Evolutionary conservation across 2,113 vertebrate genomes (phyloP).

Genomic region (Amphiprion ocellaris): DNA sequence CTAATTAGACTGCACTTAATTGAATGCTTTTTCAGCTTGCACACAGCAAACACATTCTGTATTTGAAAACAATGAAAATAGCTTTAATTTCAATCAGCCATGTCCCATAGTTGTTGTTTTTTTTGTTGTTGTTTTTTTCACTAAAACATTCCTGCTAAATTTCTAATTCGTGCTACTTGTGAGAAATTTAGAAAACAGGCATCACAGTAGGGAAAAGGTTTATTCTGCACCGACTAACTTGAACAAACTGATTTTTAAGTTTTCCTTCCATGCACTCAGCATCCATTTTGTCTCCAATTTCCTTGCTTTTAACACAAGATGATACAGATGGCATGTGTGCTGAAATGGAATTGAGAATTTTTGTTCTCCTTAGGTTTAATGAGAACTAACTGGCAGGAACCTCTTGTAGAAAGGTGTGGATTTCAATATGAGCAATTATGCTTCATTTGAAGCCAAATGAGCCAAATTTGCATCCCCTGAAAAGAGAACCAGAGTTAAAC

Average conservation of each 20-base stretch:
- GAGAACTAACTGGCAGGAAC: slow-evolving; percentile 87
- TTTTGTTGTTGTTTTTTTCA: slow-evolving; percentile 22
- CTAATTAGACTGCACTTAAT: slow-evolving; percentile 75
- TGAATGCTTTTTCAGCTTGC: slow-evolving; percentile 54
- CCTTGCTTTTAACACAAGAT: slow-evolving; percentile 85
- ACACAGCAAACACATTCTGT: slow-evolving; percentile 57
- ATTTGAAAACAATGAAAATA: slow-evolving; percentile 72
- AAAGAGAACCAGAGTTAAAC: slow-evolving; percentile 86
- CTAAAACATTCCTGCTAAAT: slow-evolving; percentile 40
- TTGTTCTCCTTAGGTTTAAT: slow-evolving; percentile 84
- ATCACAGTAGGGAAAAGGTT: not conserved
- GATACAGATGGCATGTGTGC: slow-evolving; percentile 84
- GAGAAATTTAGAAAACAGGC: slow-evolving; percentile 65
- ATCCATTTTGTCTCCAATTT: slow-evolving; percentile 84
- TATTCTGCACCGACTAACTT: slow-evolving; percentile 51
- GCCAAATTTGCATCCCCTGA: slow-evolving; percentile 88
- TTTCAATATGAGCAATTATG: slow-evolving; percentile 89
- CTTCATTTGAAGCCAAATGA: slow-evolving; percentile 87
- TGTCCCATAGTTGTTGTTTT: not conserved
- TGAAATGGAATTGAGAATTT: slow-evolving; percentile 83
- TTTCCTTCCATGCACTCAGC: slow-evolving; percentile 72
- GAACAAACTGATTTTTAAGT: slow-evolving; percentile 72
- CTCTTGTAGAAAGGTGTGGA: slow-evolving; percentile 87
- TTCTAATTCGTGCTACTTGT: slow-evolving; percentile 51
- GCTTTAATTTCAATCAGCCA: slow-evolving; percentile 52